Evolutionary conservation across 2,797 vertebrate species (phyloP).

Genomic region (Melanotaenia parkinsoni): DNA sequence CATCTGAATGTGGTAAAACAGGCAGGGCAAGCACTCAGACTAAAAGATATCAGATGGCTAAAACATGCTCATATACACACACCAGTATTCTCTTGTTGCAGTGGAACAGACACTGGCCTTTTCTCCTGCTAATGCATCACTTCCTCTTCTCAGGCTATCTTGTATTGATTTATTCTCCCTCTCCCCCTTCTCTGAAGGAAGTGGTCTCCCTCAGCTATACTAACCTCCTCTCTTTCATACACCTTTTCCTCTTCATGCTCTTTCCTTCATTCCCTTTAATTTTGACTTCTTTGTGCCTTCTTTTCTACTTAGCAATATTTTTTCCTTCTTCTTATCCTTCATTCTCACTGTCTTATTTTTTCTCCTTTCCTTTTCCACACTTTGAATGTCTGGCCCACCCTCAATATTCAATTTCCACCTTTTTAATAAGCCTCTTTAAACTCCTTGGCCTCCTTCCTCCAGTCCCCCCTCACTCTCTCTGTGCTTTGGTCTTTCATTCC

Average conservation of each 20-base stretch:
- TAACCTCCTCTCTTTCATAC: constrained; percentile 11
- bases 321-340: background rate
- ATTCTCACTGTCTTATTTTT: constrained; percentile 9
- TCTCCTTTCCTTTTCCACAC: background rate
- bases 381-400: constrained; percentile 17
- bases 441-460: constrained; percentile 23
- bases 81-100: constrained; percentile 43
- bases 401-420: constrained; percentile 10
- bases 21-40: constrained; percentile 49
- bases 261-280: background rate
- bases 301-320: constrained; percentile 30
- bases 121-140: constrained; percentile 78
- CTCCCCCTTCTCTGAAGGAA: constrained; percentile 36
- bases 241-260: constrained; percentile 17
- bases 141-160: constrained; percentile 70
- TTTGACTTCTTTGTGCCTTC: constrained; percentile 23
- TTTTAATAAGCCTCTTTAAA: constrained; percentile 28
- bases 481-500: constrained; percentile 15
- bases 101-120: constrained; percentile 57
- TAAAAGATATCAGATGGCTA: constrained; percentile 69
- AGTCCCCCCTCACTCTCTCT: constrained; percentile 9
- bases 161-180: constrained; percentile 73
- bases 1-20: constrained; percentile 24
- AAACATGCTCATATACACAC: constrained; percentile 21
- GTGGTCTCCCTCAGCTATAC: constrained; percentile 8